Evolutionary conservation across 2,113 vertebrate genomes (phyloP), one percentile per base, ranked within the genome.

Genomic region (Gymnobelideus leadbeateri): DNA sequence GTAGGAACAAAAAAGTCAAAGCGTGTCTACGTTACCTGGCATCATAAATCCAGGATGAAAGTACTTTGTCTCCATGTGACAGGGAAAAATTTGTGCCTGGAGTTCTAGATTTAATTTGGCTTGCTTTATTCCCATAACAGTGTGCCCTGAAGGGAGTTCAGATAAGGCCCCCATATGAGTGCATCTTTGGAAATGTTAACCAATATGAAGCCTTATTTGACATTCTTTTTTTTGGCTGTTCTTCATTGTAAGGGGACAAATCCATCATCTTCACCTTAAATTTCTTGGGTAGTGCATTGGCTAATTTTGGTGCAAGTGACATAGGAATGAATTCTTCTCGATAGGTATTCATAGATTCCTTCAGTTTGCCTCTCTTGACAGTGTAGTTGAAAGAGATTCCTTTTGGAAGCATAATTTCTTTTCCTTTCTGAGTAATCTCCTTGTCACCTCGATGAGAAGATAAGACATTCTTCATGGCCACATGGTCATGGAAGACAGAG

Each of bases 41-140:
- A 89, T 37, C 61, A 95, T 94, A 94, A 93, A 84, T 97, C 77
- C 51, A 93, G 91, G 91, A 96, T 90, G 94, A 96, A 96, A 94
- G 95, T 97, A 95, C 49, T 77, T 95, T 93, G 31, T 97, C 50
- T 54, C 95, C 91, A 93, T 89, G 37, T 92, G 90, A 91, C 93
- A 91, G 53, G 77, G 89, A 14, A 95, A 57, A 93, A 97, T 95
- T 89, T 96, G 61, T 95, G 92, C 92, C 51, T 68, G 1, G 0
- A 89, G 89, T 94, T 95, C 90, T 91, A 57, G 92, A 47, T 94
- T 96, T 96, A 92, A 95, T 97, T 97, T 96, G 90, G 55, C 31
- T 57, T 93, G 84, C 43, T 26, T 95, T 91, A 95, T 94, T 96
- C 43, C 77, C 54, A 89, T 95, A 92, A 61, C 89, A 52, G 16